phyloP scores from a whole-genome alignment of 2,888 invertebrate genomes.

The Bruchidius siliquastri region DNA sequence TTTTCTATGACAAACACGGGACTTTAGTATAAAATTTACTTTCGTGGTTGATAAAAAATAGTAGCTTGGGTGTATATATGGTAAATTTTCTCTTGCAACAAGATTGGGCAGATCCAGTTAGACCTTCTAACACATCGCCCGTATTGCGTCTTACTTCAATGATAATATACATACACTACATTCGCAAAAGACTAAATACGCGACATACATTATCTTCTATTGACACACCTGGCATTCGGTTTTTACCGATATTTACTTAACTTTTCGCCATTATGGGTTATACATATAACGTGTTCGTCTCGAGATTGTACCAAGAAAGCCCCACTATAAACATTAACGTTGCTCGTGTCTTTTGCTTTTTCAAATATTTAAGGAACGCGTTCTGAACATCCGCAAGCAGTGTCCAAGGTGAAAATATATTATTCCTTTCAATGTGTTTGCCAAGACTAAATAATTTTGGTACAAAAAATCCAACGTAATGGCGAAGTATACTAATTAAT shows the following conservation, averaged over 20 bases:
- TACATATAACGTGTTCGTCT: background rate
- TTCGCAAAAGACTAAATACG: background rate
- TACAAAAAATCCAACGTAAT: too few relatives aligned
- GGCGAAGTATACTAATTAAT: too few relatives aligned
- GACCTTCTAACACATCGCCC: too few relatives aligned
- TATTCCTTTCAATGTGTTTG: background rate
- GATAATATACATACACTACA: background rate
- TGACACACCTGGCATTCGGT: constrained; percentile 13
- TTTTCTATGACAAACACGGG: too few relatives aligned
- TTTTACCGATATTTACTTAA: constrained; percentile 8
- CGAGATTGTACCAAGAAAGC: background rate
- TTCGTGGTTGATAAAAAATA: too few relatives aligned
- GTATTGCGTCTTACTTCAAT: background rate
- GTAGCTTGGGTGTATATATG: too few relatives aligned
- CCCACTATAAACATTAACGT: background rate
- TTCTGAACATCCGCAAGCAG: background rate
- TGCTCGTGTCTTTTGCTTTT: background rate
- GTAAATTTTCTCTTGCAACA: too few relatives aligned
- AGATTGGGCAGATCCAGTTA: too few relatives aligned
- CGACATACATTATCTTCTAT: constrained; percentile 4
- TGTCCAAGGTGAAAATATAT: background rate
- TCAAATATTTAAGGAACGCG: constrained; percentile 12
- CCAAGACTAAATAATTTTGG: too few relatives aligned
- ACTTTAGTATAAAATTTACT: too few relatives aligned
- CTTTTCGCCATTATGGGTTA: constrained; percentile 6